Evolutionary conservation across 30 jellyfish, hydroid and myxozoan species (phyloP).

Genomic region (Hydra vulgaris): DNA sequence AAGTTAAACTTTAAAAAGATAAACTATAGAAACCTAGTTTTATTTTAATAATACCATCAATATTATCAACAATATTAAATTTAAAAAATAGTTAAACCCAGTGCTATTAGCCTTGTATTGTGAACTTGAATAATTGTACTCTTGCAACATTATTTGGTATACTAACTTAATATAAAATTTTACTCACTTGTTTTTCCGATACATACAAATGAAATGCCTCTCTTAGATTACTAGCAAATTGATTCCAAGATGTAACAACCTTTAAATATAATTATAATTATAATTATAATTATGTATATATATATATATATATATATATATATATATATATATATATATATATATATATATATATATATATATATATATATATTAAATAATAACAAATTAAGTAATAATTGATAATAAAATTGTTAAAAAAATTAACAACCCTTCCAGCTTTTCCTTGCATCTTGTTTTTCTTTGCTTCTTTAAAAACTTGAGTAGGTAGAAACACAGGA

Average conservation of each 20-base stretch:
- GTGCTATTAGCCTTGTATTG: not conserved
- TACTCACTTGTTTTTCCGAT: slow-evolving; percentile 85
- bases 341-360: no score
- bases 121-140: not conserved
- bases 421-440: slow-evolving; percentile 99
- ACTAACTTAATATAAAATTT: no score
- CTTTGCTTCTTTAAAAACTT: slow-evolving; percentile 57
- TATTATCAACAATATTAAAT: not conserved
- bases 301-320: no score
- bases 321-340: no score
- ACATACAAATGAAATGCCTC: slow-evolving; percentile 82
- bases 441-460: slow-evolving; percentile 75
- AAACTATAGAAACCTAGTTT: no score
- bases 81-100: not conserved
- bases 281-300: no score
- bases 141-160: not conserved
- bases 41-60: not conserved
- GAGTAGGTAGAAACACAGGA: slow-evolving; percentile 73
- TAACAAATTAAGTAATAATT: no score
- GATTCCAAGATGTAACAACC: slow-evolving; percentile 95
- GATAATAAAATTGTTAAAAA: no score
- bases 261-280: slow-evolving; percentile 19
- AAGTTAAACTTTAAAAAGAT: no score
- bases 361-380: no score
- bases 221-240: slow-evolving; percentile 82